Percentiles rank a stretch among this genome's conserved stretches.
These are phyloP conservation scores for Neoitamus cyanurus DNA, from an alignment of 2,888 invertebrate genomes.

Conservation along the genomic window DNA sequence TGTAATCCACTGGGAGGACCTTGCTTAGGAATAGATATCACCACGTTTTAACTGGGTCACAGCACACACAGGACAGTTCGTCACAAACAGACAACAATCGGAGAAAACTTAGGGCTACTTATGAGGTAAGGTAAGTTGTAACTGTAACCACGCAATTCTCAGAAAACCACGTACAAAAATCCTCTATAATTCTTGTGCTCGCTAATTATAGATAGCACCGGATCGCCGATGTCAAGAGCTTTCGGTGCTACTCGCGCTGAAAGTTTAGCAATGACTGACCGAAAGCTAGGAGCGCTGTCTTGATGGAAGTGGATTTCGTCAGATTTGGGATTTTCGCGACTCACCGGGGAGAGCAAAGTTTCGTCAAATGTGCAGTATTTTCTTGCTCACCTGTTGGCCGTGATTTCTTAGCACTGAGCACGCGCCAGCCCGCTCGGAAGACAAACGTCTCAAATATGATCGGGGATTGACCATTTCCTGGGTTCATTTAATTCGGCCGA, in stretches of 20 bases:
- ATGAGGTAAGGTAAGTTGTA: not conserved
- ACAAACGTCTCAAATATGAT: not conserved
- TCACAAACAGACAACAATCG: not conserved
- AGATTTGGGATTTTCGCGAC: not conserved
- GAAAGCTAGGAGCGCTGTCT: conserved; percentile 1
- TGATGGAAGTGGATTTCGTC: not conserved
- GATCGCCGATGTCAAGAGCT: conserved; percentile 16
- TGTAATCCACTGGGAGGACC: conserved; percentile 2
- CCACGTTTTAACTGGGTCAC: not conserved
- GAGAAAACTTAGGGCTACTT: not conserved
- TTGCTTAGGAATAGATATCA: not conserved
- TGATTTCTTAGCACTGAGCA: not conserved
- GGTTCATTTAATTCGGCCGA: not conserved
- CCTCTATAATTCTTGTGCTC: not conserved
- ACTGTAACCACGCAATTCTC: not conserved
- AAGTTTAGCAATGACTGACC: conserved; percentile 36
- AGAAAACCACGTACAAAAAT: not conserved
- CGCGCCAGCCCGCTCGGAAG: not conserved
- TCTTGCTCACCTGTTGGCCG: not conserved
- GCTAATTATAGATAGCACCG: conserved; percentile 42
- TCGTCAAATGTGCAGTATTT: not conserved
- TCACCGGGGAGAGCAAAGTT: not conserved
- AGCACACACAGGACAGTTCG: not conserved
- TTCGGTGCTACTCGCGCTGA: conserved; percentile 40
- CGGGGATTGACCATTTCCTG: not conserved